phyloP scores from a whole-genome alignment of 2,888 invertebrate species.

The Dynastes maya region DNA sequence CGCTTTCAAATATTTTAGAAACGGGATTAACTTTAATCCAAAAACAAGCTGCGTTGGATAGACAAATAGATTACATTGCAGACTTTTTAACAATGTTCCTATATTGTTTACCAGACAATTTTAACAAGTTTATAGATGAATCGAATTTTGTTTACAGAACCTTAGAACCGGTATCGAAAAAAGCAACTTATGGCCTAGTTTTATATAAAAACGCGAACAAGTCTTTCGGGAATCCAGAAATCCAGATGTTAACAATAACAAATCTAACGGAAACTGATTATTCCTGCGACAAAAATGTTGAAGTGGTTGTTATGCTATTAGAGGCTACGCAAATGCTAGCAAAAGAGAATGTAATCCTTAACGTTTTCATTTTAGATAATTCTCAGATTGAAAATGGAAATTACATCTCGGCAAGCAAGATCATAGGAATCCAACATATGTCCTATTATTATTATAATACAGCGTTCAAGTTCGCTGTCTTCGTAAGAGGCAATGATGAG shows the following conservation, averaged over 20 bases:
- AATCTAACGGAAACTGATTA: conserved; percentile 24
- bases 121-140: not conserved
- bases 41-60: not conserved
- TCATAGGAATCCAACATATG: conserved; percentile 1
- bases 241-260: not conserved
- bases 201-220: not conserved
- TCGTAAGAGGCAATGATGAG: not conserved
- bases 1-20: not conserved
- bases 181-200: not conserved
- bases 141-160: conserved; percentile 11
- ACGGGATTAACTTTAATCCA: conserved; percentile 7
- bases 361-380: conserved; percentile 15
- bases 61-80: not conserved
- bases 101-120: conserved; percentile 7
- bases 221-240: not conserved
- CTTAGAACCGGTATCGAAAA: not conserved
- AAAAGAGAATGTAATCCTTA: not conserved
- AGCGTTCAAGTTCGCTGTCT: conserved; percentile 13
- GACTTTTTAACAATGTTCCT: conserved; percentile 9
- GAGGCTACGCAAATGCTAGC: not conserved
- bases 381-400: not conserved
- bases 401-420: not conserved
- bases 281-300: not conserved
- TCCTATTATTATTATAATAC: not conserved
- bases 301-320: not conserved